Evolutionary conservation across 2,797 vertebrate genomes (phyloP).

Genomic region (Notolabrus celidotus): DNA sequence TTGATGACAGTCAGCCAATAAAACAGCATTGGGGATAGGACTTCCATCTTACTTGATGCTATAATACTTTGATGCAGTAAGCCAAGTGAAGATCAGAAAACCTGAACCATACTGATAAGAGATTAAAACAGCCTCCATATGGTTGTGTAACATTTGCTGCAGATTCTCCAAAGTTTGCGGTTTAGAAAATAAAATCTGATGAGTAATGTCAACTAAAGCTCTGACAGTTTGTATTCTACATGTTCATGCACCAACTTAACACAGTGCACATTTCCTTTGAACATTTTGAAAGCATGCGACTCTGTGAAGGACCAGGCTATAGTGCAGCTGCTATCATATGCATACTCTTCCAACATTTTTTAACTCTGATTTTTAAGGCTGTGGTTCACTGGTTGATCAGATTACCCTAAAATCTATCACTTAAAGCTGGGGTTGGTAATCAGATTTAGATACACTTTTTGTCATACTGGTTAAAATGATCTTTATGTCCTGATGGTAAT

Average conservation of each 20-base stretch:
- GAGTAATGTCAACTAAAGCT: constrained; percentile 6
- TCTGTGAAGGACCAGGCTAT: constrained; percentile 11
- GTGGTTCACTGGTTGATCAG: too few species aligned
- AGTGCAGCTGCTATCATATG: background rate
- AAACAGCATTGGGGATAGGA: constrained; percentile 71
- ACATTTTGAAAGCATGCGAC: constrained; percentile 5
- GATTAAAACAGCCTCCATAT: constrained; percentile 37
- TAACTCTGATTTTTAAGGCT: too few species aligned
- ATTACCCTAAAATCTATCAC: too few species aligned
- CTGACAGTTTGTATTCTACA: constrained; percentile 24
- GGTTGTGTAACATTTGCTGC: constrained; percentile 15
- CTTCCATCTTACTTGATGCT: constrained; percentile 71
- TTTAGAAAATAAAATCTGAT: constrained; percentile 6
- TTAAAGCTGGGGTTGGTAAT: too few species aligned
- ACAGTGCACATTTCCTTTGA: background rate
- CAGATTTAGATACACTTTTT: too few species aligned
- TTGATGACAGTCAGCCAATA: constrained; percentile 72
- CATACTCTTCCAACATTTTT: too few species aligned
- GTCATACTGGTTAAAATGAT: too few species aligned
- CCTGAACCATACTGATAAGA: constrained; percentile 54
- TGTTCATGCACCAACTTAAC: constrained; percentile 31
- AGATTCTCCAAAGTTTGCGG: too few species aligned
- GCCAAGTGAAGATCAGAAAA: constrained; percentile 35
- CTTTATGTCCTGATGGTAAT: too few species aligned
- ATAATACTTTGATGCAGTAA: constrained; percentile 49